phyloP scores from a whole-genome alignment of 2,113 vertebrate genomes.

The Aptenodytes patagonicus region DNA sequence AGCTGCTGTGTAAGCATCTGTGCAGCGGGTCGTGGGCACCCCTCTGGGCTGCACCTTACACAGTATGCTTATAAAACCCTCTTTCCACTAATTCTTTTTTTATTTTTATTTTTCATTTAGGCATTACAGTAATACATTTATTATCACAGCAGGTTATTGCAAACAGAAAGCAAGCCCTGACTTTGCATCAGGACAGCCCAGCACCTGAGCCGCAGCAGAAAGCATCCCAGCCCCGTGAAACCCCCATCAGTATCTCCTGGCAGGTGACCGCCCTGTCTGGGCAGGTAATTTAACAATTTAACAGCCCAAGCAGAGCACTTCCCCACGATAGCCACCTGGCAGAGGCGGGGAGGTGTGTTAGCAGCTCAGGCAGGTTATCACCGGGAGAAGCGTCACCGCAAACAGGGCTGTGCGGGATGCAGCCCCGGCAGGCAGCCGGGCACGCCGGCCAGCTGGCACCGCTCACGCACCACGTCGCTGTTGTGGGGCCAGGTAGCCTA shows the following conservation, averaged over 20 bases:
- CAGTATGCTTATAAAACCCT: fast-evolving
- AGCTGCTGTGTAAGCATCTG: background rate
- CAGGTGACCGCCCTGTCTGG: fast-evolving
- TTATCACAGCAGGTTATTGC: background rate
- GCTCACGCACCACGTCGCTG: fast-evolving
- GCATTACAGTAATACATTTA: background rate
- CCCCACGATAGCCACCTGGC: background rate
- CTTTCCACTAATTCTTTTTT: background rate
- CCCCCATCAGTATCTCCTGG: background rate
- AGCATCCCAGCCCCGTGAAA: background rate
- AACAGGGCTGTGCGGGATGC: background rate
- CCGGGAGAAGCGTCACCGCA: background rate
- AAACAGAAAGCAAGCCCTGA: background rate
- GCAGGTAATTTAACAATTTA: background rate
- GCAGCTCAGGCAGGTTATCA: background rate
- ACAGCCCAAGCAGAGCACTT: background rate
- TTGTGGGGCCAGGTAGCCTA: background rate
- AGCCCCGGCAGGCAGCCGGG: background rate
- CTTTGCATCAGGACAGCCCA: background rate
- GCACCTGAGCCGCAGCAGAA: background rate
- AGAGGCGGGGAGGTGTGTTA: background rate
- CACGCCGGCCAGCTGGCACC: background rate
- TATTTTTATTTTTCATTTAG: background rate
- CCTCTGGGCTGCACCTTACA: no score
- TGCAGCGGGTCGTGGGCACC: background rate